Percentiles rank a stretch among this genome's conserved stretches.
phyloP scores from a whole-genome alignment of 2,888 invertebrate species.

The Chironomus riparius region DNA sequence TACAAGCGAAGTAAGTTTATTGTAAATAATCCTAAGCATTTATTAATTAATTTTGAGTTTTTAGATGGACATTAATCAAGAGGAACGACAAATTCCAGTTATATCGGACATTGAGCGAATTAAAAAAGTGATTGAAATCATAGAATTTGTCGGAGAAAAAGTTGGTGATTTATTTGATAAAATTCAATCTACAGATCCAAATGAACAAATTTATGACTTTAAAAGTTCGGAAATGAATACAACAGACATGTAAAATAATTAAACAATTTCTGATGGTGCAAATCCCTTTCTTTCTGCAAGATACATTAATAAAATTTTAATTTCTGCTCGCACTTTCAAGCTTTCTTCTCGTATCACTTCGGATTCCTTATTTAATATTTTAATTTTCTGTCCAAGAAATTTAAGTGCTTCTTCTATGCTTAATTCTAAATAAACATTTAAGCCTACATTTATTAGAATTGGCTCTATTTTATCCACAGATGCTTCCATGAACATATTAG shows the following conservation, averaged over 20 bases:
- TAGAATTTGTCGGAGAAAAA: conserved; percentile 4
- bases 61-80: neutral
- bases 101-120: conserved; percentile 25
- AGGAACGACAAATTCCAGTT: conserved; percentile 2
- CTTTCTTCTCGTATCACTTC: conserved; percentile 56
- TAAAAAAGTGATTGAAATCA: conserved; percentile 10
- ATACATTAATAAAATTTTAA: conserved; percentile 65
- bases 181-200: neutral
- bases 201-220: neutral
- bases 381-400: conserved; percentile 60
- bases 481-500: conserved; percentile 74
- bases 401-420: conserved; percentile 58
- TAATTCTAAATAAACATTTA: conserved; percentile 66
- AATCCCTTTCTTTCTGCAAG: conserved; percentile 50
- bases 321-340: conserved; percentile 63
- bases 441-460: conserved; percentile 64
- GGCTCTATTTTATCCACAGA: conserved; percentile 55
- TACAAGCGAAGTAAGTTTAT: neutral
- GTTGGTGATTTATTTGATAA: conserved; percentile 1
- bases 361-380: conserved; percentile 53
- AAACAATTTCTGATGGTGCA: neutral
- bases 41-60: too few species aligned
- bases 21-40: too few species aligned
- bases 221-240: neutral
- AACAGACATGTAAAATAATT: neutral